Evolutionary conservation across 2,888 invertebrate genomes (phyloP).

Genomic region (Prionchulus punctatus): DNA sequence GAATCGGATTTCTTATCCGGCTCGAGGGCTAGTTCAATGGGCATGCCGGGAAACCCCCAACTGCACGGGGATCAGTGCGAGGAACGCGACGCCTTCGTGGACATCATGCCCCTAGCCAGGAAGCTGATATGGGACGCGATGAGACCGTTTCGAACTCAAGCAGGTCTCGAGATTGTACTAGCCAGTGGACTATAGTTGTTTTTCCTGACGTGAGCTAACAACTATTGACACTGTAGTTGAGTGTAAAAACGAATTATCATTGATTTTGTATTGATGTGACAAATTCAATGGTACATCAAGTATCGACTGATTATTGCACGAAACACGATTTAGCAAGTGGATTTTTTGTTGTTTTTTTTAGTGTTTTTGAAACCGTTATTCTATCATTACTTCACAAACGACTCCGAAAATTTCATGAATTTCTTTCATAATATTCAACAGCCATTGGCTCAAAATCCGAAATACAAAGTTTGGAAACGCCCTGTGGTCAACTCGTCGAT

Average conservation of each 20-base stretch:
- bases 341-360: slow-evolving; percentile 3
- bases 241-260: too few species aligned
- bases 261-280: too few species aligned
- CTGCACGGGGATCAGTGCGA: slow-evolving; percentile 3
- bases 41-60: neutral
- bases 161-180: slow-evolving; percentile 7
- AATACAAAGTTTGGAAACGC: too few species aligned
- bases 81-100: slow-evolving; percentile 14
- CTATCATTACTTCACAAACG: slow-evolving; percentile 18
- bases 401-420: slow-evolving; percentile 10
- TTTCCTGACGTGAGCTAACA: too few species aligned
- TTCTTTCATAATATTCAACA: slow-evolving; percentile 1
- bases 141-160: slow-evolving; percentile 8
- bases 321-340: too few species aligned
- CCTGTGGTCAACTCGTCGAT: too few species aligned
- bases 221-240: too few species aligned
- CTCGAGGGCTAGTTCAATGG: slow-evolving; percentile 13
- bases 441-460: too few species aligned
- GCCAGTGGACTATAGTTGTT: too few species aligned
- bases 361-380: neutral
- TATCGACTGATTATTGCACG: too few species aligned
- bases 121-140: slow-evolving; percentile 16
- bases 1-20: slow-evolving; percentile 33
- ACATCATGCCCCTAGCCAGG: slow-evolving; percentile 11
- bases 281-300: too few species aligned